phyloP scores from a whole-genome alignment of 2,888 invertebrate genomes.

The Philereme vetulata region DNA sequence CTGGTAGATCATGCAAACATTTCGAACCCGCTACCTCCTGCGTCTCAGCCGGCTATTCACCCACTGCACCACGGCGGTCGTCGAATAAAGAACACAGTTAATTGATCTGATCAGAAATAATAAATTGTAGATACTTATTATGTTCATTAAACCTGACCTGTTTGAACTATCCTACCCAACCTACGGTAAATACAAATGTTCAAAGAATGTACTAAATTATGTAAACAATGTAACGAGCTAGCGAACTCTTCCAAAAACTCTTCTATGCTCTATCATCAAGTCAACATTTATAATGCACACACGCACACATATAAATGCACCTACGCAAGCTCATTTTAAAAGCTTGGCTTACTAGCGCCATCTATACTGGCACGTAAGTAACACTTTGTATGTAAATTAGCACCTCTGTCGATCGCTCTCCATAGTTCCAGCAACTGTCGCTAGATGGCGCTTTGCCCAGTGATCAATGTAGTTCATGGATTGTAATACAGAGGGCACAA shows the following conservation, averaged over 20 bases:
- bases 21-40: too few species aligned
- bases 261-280: slow-evolving; percentile 14
- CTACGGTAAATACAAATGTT: slow-evolving; percentile 7
- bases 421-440: slow-evolving; percentile 39
- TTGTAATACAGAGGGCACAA: slow-evolving; percentile 51
- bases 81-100: too few species aligned
- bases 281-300: slow-evolving; percentile 9
- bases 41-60: too few species aligned
- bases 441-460: slow-evolving; percentile 48
- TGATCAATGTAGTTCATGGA: slow-evolving; percentile 32
- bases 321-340: slow-evolving; percentile 40
- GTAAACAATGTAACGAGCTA: slow-evolving; percentile 26
- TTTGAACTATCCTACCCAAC: background rate
- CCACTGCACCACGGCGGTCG: too few species aligned
- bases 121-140: too few species aligned
- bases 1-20: too few species aligned
- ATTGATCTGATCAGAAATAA: too few species aligned
- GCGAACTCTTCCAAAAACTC: slow-evolving; percentile 21
- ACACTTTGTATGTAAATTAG: slow-evolving; percentile 6
- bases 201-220: slow-evolving; percentile 15
- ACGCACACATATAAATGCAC: slow-evolving; percentile 28
- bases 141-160: too few species aligned
- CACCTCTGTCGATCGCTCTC: background rate
- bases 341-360: slow-evolving; percentile 55
- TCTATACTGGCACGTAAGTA: slow-evolving; percentile 44